Evolutionary conservation across 2,888 invertebrate species (phyloP), one percentile per base, ranked within the genome.

Genomic region (Fragum sueziense): DNA sequence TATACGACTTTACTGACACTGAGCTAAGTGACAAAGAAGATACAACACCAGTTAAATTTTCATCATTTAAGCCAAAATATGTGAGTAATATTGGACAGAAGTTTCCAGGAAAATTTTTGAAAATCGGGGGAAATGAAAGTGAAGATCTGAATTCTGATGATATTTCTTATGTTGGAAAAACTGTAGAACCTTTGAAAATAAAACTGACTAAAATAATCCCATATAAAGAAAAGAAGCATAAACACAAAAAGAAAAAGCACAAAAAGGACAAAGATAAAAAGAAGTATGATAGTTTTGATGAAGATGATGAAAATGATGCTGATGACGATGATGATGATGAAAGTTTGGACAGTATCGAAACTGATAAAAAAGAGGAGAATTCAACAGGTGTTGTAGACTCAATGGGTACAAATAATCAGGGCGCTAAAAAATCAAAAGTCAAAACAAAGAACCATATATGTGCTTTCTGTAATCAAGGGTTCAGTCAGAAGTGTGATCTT

Each of bases 171-270:
- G 71, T 74, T 54, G 77, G 79, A 22, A 71, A 81, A 74, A 81
- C 79, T 62, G 84, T 84, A 33, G 84, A 84, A 70, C 84, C 84
- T 27, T 70, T 84, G 47, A 84, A 84, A 79, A 80, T 84, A 59
- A 84, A 84, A 71, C 41, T 84, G 22, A 70, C 73, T 37, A 84
- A 84, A 74, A 81, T 84, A 6, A 81, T 79, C 54, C 79, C 79
- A 11, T 79, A 78, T 65, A 84, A 79, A 54, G 79, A 84, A 72
- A 81, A 84, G 68, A 84, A 70, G 61, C 80, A 81, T 57, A 79
- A 84, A 33, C 80, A 81, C 67, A 79, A 84, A 52, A 84, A 84
- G 68, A 84, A 84, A 65, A 84, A 84, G 67, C 71, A 61, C 20
- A 84, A 77, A 69, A 76, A 74, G 47, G 76, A 84, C 27, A 80